Base-by-base conservation (phyloP, 2,113 vertebrate species). In the Elanoides forficatus region DNA sequence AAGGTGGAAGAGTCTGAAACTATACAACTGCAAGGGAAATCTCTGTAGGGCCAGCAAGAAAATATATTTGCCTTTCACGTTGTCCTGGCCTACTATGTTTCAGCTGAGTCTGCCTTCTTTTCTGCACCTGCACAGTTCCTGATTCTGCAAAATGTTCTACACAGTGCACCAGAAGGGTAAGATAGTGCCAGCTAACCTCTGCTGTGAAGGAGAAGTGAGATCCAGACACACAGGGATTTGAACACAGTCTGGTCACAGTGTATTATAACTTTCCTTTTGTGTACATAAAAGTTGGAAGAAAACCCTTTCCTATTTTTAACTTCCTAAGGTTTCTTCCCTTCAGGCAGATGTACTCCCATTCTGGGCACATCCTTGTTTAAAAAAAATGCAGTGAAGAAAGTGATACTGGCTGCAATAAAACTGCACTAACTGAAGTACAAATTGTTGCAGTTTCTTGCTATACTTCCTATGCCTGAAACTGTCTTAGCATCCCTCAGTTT, bases 51-150 rank as follows among this genome's bases (percentile, higher is more conserved):
- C 56, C 73, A 34, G 4, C 67, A 50, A 88, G 62, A 79, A 92
- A 87, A 73, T 9, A 30, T 36, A 72, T 93, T 73, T 91, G 78
- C 56, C 78, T 81, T 92, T 80, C 42, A 32, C 23, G 1, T 45
- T 83, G 81, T 81, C 71, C 78, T 76, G 20, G 50, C 32, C 62
- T 62, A 8, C 58, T 53, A 0, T 25, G 25, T 82, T 94, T 75
- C 84, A 81, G 74, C 78, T 82, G 83, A 85, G 18, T 95, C 73
- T 88, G 76, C 65, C 63, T 72, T 74, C 47, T 76, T 53, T 62
- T 53, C 68, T 86, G 86, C 89, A 88, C 81, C 86, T 94, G 95
- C 81, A 38, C 29, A 91, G 63, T 38, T 95, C 42, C 96, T 95
- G 58, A 68, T 81, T 71, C 66, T 81, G 81, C 86, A 95, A 38